phyloP scores from a whole-genome alignment of 2,888 invertebrate species.

The Zaprionus bogoriensis region DNA sequence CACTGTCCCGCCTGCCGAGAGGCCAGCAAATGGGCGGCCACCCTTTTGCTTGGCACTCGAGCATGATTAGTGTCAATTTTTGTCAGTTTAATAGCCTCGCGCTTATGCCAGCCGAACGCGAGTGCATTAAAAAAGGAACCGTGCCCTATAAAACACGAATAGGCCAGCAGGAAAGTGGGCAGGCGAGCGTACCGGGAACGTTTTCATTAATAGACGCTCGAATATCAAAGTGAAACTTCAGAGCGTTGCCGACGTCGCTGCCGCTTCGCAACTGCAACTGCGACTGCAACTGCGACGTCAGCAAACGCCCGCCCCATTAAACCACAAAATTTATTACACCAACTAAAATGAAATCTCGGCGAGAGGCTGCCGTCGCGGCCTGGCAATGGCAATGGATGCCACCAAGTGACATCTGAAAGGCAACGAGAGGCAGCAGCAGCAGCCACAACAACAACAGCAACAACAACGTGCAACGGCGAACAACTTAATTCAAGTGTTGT shows the following conservation, averaged over 20 bases:
- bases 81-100: slow-evolving; percentile 72
- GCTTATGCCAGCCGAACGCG: slow-evolving; percentile 44
- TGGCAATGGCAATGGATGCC: slow-evolving; percentile 55
- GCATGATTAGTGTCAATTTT: slow-evolving; percentile 78
- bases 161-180: slow-evolving; percentile 16
- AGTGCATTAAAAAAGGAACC: slow-evolving; percentile 59
- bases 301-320: slow-evolving; percentile 80
- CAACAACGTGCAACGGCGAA: slow-evolving; percentile 36
- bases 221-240: slow-evolving; percentile 76
- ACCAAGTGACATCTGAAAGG: slow-evolving; percentile 62
- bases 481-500: slow-evolving; percentile 81
- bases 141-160: slow-evolving; percentile 29
- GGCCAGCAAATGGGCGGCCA: slow-evolving; percentile 52
- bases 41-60: slow-evolving; percentile 59
- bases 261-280: slow-evolving; percentile 10
- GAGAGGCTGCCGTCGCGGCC: slow-evolving; percentile 41
- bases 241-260: slow-evolving; percentile 58
- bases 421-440: slow-evolving; percentile 27
- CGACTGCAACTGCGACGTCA: slow-evolving; percentile 41
- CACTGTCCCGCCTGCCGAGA: neutral
- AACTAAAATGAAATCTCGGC: slow-evolving; percentile 79
- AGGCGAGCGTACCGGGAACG: slow-evolving; percentile 39
- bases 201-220: slow-evolving; percentile 76
- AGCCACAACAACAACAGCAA: slow-evolving; percentile 6
- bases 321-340: slow-evolving; percentile 82